These are phyloP conservation scores for Lipotes vexillifer DNA, from an alignment of 2,113 vertebrate genomes.

Conservation along the genomic window DNA sequence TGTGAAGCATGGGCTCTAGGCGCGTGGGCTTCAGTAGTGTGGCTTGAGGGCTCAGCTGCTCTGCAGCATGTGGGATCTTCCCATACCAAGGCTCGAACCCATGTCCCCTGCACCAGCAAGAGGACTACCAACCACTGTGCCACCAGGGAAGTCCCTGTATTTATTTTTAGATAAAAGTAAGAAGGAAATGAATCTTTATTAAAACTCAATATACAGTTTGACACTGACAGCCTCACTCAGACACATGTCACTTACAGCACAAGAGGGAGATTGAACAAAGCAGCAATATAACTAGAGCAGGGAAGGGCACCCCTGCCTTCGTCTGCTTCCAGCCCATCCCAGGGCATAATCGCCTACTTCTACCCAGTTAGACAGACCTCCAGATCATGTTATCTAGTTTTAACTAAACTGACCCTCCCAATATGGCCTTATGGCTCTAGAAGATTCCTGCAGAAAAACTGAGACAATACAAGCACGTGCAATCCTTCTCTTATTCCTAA, in stretches of 20 bases:
- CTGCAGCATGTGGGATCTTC: too few relatives aligned
- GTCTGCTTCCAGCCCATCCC: not conserved
- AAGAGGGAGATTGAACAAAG: not conserved
- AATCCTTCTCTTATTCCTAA: not conserved
- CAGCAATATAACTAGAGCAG: not conserved
- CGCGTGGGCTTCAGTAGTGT: too few relatives aligned
- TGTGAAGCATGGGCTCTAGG: too few relatives aligned
- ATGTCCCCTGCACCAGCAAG: too few relatives aligned
- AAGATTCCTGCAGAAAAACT: not conserved
- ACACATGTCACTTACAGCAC: not conserved
- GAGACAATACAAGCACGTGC: not conserved
- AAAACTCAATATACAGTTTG: not conserved
- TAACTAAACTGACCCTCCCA: not conserved
- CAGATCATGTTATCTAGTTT: not conserved
- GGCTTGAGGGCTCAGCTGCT: too few relatives aligned
- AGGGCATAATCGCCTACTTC: accelerated
- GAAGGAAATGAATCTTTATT: not conserved
- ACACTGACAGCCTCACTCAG: not conserved
- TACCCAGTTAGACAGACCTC: not conserved
- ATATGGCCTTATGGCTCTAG: not conserved
- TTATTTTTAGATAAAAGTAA: constrained; percentile 1
- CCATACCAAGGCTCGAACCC: too few relatives aligned
- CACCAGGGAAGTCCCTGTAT: not conserved
- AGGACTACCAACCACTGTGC: too few relatives aligned
- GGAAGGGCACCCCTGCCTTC: not conserved